Conservation (phyloP, 2,113 vertebrate species). For the Hucho hucho region DNA sequence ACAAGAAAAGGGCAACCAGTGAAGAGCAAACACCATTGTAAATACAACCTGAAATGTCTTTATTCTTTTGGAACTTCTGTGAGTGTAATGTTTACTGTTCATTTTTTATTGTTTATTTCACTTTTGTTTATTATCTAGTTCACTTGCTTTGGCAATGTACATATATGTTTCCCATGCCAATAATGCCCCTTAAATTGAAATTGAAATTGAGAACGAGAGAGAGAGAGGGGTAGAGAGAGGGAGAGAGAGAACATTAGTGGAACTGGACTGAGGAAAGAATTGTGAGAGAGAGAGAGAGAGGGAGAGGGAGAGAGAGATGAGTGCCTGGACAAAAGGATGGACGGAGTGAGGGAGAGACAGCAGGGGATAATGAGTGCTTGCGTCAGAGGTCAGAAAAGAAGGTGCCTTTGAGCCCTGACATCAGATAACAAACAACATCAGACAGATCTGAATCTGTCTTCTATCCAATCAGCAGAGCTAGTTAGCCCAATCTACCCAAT, state of each 20-base stretch:
- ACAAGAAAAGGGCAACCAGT: too few species aligned
- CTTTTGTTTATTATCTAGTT: too few species aligned
- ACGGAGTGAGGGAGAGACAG: constrained; percentile 9
- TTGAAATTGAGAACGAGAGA: constrained; percentile 5
- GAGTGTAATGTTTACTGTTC: too few species aligned
- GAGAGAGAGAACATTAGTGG: not conserved
- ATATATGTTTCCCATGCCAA: too few species aligned
- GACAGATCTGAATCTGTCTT: constrained; percentile 40
- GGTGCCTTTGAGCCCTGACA: constrained; percentile 58
- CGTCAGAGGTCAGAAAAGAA: constrained; percentile 29
- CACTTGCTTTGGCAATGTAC: too few species aligned
- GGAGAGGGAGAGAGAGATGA: not conserved
- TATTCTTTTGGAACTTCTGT: too few species aligned
- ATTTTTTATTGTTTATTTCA: too few species aligned
- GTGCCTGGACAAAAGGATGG: not conserved
- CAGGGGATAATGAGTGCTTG: constrained; percentile 50
- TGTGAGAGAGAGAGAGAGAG: too few species aligned
- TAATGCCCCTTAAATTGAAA: too few species aligned
- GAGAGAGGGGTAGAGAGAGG: constrained; percentile 24
- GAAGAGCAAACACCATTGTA: too few species aligned
- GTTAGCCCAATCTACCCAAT: too few species aligned
- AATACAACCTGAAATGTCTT: too few species aligned
- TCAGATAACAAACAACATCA: constrained; percentile 54
- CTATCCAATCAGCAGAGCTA: constrained; percentile 53
- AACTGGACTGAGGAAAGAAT: constrained; percentile 1